phyloP scores from a whole-genome alignment of 2,113 vertebrate genomes.

The Platanista minor region DNA sequence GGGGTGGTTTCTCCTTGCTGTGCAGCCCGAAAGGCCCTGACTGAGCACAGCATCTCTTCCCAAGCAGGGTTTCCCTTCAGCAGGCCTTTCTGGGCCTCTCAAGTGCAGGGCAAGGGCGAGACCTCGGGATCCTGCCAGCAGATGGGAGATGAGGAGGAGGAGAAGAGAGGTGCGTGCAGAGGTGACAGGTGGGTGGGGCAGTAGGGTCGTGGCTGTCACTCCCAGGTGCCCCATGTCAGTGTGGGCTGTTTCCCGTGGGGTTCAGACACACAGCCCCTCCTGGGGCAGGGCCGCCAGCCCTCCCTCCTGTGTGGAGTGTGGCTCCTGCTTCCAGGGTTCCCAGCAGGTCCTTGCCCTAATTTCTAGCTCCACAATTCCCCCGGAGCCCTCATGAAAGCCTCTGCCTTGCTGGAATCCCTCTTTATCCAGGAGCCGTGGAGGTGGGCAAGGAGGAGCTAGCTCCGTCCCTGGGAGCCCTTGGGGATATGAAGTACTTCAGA shows the following conservation, averaged over 20 bases:
- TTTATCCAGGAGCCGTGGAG: constrained; percentile 2
- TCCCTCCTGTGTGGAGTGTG: not conserved
- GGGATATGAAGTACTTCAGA: not conserved
- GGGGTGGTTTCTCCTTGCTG: not conserved
- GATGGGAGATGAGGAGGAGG: not conserved
- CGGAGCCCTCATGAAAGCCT: not conserved
- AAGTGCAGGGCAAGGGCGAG: constrained; percentile 2
- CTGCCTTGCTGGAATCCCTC: not conserved
- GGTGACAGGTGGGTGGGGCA: not conserved
- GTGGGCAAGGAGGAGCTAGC: not conserved
- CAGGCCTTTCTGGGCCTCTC: constrained; percentile 57
- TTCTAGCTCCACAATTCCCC: not conserved
- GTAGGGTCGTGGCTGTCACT: not conserved
- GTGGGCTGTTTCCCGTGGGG: not conserved
- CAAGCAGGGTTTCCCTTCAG: constrained; percentile 54
- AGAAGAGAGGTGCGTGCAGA: not conserved
- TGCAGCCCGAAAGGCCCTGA: accelerated
- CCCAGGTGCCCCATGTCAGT: not conserved
- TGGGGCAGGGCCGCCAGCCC: not conserved
- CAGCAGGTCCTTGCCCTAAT: not conserved
- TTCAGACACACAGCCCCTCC: not conserved
- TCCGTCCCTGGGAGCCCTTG: not conserved
- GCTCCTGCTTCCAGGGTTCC: not conserved
- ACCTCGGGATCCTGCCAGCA: not conserved
- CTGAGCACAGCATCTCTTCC: not conserved